Conservation (phyloP, 2,888 invertebrate genomes). For the Diarsia brunnea region DNA sequence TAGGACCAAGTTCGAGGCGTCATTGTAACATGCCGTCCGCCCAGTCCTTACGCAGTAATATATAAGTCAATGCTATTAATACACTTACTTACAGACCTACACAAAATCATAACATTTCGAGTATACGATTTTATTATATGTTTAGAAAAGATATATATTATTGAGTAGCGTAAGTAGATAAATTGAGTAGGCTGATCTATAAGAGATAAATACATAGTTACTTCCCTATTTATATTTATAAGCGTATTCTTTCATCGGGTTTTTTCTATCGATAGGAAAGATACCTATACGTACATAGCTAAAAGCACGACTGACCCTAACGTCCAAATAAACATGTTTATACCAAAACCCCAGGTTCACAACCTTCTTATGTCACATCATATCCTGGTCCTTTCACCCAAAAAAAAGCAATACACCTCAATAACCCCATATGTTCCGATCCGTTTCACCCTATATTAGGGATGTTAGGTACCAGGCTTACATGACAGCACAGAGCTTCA, state of each 20-base stretch:
- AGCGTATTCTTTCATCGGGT: neutral
- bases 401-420: constrained; percentile 30
- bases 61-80: no score
- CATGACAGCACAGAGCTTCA: constrained; percentile 54
- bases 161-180: neutral
- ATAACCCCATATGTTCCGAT: constrained; percentile 38
- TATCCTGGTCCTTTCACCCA: constrained; percentile 8
- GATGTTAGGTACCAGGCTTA: constrained; percentile 26
- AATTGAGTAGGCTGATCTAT: neutral
- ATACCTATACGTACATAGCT: neutral
- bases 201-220: neutral
- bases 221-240: neutral
- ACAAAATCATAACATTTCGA: no score
- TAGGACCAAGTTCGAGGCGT: no score
- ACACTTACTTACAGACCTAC: no score
- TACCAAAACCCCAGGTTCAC: neutral
- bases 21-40: no score
- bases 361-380: neutral
- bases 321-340: neutral
- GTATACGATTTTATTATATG: neutral
- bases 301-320: neutral
- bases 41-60: no score
- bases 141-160: neutral
- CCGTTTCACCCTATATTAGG: constrained; percentile 15
- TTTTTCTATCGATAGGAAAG: neutral